Conservation (phyloP, 2,113 vertebrate species). For the Oncorhynchus clarkii region DNA sequence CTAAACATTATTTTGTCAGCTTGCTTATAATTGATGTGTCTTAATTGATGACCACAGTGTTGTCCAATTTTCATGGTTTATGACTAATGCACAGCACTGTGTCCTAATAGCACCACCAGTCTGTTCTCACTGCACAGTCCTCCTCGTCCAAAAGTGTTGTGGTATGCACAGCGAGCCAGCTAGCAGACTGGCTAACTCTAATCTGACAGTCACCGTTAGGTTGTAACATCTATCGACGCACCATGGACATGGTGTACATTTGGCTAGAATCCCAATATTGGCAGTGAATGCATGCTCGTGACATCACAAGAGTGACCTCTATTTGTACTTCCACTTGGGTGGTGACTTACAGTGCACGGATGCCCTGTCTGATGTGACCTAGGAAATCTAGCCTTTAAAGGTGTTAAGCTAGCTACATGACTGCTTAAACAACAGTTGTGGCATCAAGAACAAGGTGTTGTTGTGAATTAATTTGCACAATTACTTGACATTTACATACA, state of each 20-base stretch:
- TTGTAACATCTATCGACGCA: conserved; percentile 42
- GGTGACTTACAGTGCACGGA: not conserved
- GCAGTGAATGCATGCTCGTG: not conserved
- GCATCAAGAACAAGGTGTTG: not conserved
- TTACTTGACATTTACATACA: not conserved
- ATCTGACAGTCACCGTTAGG: conserved; percentile 22
- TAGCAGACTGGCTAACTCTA: not conserved
- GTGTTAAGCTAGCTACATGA: not conserved
- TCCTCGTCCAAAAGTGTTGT: not conserved
- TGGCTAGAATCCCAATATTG: conserved; percentile 1
- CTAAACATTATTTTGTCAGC: conserved; percentile 29
- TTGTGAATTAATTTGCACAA: not conserved
- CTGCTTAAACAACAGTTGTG: not conserved
- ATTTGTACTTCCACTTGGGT: not conserved
- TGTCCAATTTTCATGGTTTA: not conserved
- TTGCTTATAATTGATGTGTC: not conserved
- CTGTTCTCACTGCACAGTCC: not conserved
- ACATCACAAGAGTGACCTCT: not conserved
- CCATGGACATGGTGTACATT: conserved; percentile 43
- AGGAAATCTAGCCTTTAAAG: not conserved
- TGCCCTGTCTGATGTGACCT: not conserved
- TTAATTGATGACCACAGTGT: not conserved
- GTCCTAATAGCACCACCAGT: not conserved
- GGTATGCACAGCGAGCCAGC: not conserved
- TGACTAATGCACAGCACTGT: not conserved